Evolutionary conservation across 2,113 vertebrate genomes (phyloP), one percentile per base, ranked within the genome.

Genomic region (Symphodus melops): DNA sequence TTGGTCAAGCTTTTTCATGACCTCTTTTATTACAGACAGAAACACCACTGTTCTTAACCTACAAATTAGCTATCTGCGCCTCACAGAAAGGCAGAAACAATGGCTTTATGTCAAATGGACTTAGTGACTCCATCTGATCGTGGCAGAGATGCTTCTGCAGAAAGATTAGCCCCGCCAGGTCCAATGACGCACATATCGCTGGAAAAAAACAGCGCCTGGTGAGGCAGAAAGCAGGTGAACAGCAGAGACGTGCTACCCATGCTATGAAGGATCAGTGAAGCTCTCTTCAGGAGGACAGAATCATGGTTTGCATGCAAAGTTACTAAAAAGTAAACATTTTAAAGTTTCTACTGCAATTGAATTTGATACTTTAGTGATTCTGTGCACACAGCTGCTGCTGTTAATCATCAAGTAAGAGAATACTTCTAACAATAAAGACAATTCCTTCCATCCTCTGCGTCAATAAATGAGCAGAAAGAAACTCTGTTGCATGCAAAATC

Each of bases 171-270:
- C 73, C 77, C 82, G 62, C 48, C 78, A 57, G 62, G 25, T 79
- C 71, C 61, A 68, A 78, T 91, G 91, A 91, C 89, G 88, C 90
- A 91, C 86, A 61, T 65, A 36, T 23, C 33, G 20, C 19, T 78
- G 37, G 46, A 72, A 60, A 85, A 71, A 79, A 48, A 49, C 2
- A 37, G 42, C 54, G 66, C 59, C 59, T 7, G 37, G 53, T 72
- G 71, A 80, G 68, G 46, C 62, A 73, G 74, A 77, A 75, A 71
- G 60, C 64, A 75, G 72, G 70, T 61, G 63, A 84, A 70, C 66
- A 77, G 72, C 77, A 79, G 63, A 72, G 53, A 66, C 9, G 25
- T 62, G 68, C 66, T 81, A 80, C 54, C 21, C 33, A 71, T 74
- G 63, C 58, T 52, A 25, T 52, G 64, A 44, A 33, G 49, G 66